phyloP scores from a whole-genome alignment of 2,888 invertebrate genomes.

The Drosophila robusta region DNA sequence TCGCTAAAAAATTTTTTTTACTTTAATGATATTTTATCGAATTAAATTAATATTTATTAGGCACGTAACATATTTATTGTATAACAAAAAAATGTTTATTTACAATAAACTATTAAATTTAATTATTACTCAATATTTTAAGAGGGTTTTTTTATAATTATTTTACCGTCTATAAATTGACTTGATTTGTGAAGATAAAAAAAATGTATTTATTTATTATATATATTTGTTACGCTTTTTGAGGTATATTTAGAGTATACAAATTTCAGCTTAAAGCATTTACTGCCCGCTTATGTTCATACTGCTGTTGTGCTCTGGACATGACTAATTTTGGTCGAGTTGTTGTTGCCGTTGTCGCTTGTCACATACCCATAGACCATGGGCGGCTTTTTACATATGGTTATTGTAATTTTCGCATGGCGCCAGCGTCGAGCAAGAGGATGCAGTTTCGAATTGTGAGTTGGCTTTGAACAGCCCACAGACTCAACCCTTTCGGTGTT shows the following conservation, averaged over 20 bases:
- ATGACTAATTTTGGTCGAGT: constrained; percentile 70
- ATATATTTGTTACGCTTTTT: no score
- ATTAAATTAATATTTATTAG: no score
- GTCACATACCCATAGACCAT: constrained; percentile 23
- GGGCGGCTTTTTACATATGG: constrained; percentile 69
- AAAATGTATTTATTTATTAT: no score
- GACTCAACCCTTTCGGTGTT: constrained; percentile 69
- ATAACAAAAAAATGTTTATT: no score
- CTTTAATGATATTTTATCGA: no score
- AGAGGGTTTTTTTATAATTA: no score
- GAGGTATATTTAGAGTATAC: background rate
- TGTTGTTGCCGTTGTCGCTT: constrained; percentile 20
- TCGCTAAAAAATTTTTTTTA: no score
- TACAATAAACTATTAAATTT: no score
- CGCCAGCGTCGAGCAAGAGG: constrained; percentile 55
- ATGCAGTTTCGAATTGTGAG: constrained; percentile 24
- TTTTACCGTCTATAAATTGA: no score
- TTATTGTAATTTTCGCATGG: constrained; percentile 66
- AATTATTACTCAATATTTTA: no score
- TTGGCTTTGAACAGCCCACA: constrained; percentile 33
- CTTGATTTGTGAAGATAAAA: no score
- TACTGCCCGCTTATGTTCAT: background rate
- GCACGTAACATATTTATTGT: no score
- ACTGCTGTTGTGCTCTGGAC: constrained; percentile 17
- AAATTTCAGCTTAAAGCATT: background rate